Evolutionary conservation across 2,797 vertebrate genomes (phyloP), one percentile per base, ranked within the genome.

Genomic region (Pagetopsis macropterus): DNA sequence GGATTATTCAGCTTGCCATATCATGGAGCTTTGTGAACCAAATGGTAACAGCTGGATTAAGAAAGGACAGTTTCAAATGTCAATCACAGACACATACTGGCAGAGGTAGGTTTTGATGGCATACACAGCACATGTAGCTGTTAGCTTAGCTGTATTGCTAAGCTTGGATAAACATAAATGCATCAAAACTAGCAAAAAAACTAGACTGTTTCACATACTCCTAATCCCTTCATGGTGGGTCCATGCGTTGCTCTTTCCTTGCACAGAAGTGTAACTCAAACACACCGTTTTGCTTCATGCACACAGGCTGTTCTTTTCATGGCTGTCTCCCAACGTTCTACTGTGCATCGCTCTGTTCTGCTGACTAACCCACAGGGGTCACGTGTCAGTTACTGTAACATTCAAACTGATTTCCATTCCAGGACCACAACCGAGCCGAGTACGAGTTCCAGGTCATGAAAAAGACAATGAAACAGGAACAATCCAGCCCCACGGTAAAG

Each of bases 391-490:
- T 11, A 56, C 41, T 70, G 37, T 48, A 58, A 46, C 51, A 51
- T 52, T 2, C 17, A 19, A 56, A 60, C 50, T 31, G 4, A 27
- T 61, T 51, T 75, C 13, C 78, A n/a, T 77, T 76, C 1, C 89
- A 99, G 97, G 96, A 96, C 86, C 96, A 99, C 70, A 96, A 95
- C 68, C 94, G 97, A 77, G 96, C 97, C 0, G 97, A 99, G 58
- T 99, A 99, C 0, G 97, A 99, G 90, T 93, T 96, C 1, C 91
- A 90, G 48, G 96, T 99, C 59, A 91, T 96, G 91, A 79, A 97
- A 90, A 99, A 98, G 88, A 94, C 93, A 0, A 74, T 94, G 78
- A 96, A 78, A 73, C 95, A 93, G 77, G 96, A 98, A 55, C 81
- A 88, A 64, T 89, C 83, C 1, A 76, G 78, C 55, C 66, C 93